phyloP scores from a whole-genome alignment of 2,888 invertebrate genomes.

The Caenorhabditis becei region DNA sequence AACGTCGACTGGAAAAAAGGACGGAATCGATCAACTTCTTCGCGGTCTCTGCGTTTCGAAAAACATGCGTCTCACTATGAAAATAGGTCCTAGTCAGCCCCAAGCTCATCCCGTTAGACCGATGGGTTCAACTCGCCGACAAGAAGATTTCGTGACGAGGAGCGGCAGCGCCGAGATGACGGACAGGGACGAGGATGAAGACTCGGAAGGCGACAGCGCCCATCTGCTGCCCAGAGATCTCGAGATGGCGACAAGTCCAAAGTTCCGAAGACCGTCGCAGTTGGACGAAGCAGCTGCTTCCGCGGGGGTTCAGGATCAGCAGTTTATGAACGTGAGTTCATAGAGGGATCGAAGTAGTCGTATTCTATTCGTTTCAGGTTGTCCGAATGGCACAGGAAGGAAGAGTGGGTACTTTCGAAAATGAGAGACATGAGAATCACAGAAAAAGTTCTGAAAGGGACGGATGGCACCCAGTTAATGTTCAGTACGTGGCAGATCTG shows the following conservation, averaged over 20 bases:
- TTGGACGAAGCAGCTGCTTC: constrained; percentile 46
- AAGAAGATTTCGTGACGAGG: constrained; percentile 48
- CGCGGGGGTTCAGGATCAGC: constrained; percentile 52
- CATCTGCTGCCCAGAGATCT: constrained; percentile 50
- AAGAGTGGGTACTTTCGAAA: constrained; percentile 57
- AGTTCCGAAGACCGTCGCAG: constrained; percentile 58
- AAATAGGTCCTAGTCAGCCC: constrained; percentile 37
- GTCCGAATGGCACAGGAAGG: constrained; percentile 59
- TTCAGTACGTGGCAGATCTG: constrained; percentile 48
- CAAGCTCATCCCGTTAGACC: constrained; percentile 26
- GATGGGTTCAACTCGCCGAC: constrained; percentile 42
- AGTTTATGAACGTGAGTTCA: constrained; percentile 27
- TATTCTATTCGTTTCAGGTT: constrained; percentile 21
- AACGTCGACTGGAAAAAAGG: constrained; percentile 50
- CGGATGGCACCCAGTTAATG: constrained; percentile 40
- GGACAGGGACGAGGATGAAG: constrained; percentile 52
- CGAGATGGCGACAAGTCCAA: constrained; percentile 40
- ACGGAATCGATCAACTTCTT: constrained; percentile 32
- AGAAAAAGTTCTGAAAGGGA: constrained; percentile 28
- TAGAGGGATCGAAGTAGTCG: background rate
- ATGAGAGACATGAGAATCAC: constrained; percentile 6
- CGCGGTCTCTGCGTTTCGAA: constrained; percentile 50
- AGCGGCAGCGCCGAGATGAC: constrained; percentile 40
- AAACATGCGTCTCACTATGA: constrained; percentile 57
- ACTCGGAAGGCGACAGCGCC: constrained; percentile 49